Evolutionary conservation across 2,888 invertebrate species (phyloP).

Genomic region (Andrena flavipes): DNA sequence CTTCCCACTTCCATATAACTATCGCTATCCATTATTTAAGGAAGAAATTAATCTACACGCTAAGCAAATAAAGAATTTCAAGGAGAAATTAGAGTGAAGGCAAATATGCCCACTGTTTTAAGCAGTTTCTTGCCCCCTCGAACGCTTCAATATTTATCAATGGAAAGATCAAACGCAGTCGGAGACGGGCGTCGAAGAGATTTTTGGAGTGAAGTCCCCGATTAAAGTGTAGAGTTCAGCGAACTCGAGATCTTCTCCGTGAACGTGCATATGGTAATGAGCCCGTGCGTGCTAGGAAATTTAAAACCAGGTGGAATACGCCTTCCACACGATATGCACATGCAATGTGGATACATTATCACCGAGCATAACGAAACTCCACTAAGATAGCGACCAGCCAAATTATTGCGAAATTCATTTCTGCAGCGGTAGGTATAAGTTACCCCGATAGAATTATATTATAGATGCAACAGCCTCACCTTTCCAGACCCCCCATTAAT

Average conservation of each 20-base stretch:
- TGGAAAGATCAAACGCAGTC: slow-evolving; percentile 3
- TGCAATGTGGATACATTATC: slow-evolving; percentile 53
- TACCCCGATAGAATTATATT: slow-evolving; percentile 4
- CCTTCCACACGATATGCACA: slow-evolving; percentile 62
- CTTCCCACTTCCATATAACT: too few relatives aligned
- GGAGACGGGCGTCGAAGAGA: slow-evolving; percentile 17
- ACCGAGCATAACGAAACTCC: slow-evolving; percentile 56
- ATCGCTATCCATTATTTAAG: too few relatives aligned
- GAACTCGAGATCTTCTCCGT: slow-evolving; percentile 63
- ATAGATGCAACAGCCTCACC: background rate
- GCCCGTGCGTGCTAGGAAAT: slow-evolving; percentile 75
- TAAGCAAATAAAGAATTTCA: background rate
- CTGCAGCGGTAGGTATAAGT: background rate
- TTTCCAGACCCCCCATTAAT: background rate
- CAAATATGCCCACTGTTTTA: background rate
- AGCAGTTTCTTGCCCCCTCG: background rate
- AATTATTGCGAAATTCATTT: slow-evolving; percentile 47
- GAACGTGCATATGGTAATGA: slow-evolving; percentile 74
- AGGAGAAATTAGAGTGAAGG: background rate
- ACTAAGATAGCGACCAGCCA: slow-evolving; percentile 27
- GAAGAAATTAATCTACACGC: background rate
- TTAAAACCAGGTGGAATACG: slow-evolving; percentile 69
- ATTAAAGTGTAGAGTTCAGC: slow-evolving; percentile 68
- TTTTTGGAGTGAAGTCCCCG: slow-evolving; percentile 61
- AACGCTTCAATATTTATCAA: slow-evolving; percentile 27